A percentile compares a stretch with the other conserved stretches of the same genome.
Conservation (phyloP, 1,140 invertebrate species). For the Philotrypesis tridentata region DNA sequence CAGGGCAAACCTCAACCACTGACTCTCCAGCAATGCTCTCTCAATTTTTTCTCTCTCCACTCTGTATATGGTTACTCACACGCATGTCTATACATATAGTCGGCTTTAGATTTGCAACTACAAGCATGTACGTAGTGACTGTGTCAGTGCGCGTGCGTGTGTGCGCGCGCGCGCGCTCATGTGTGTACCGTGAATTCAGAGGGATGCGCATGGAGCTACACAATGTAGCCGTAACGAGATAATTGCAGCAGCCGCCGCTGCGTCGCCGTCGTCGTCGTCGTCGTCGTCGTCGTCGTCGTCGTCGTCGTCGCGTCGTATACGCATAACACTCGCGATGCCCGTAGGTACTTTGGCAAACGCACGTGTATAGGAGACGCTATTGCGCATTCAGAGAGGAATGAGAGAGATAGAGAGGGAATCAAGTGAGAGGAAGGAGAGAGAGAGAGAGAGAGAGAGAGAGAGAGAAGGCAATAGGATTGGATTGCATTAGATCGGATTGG, state of each 20-base stretch:
- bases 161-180: neutral
- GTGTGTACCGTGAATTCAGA: constrained; percentile 25
- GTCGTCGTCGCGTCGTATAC: neutral
- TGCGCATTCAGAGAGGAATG: neutral
- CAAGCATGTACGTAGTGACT: no score
- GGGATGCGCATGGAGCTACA: constrained; percentile 34
- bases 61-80: neutral
- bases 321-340: neutral
- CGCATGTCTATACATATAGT: neutral
- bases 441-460: neutral
- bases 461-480: constrained; percentile 19
- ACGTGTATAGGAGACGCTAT: neutral
- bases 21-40: neutral
- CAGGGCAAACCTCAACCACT: constrained; percentile 4
- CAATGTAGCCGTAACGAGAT: constrained; percentile 65
- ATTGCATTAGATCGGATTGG: constrained; percentile 50
- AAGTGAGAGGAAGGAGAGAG: neutral
- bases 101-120: constrained; percentile 14
- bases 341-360: constrained; percentile 4
- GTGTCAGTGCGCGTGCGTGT: neutral
- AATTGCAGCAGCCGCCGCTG: constrained; percentile 59
- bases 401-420: neutral
- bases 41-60: neutral
- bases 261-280: constrained; percentile 44
- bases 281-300: neutral